Evolutionary conservation across 2,888 invertebrate species (phyloP).

Genomic region (Scaptomyza cyrtandrae): DNA sequence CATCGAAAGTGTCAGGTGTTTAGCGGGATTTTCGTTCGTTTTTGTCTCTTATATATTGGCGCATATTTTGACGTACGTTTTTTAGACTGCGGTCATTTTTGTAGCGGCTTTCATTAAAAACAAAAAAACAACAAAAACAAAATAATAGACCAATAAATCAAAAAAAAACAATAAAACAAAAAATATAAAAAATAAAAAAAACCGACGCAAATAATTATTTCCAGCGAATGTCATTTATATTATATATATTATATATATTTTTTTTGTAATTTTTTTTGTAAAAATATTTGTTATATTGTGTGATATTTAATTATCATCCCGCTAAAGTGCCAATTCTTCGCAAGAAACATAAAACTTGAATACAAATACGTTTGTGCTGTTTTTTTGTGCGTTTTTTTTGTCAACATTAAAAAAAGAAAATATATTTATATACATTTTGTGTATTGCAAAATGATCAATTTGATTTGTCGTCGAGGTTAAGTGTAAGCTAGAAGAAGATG

Average conservation of each 20-base stretch:
- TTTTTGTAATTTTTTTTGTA: slow-evolving; percentile 29
- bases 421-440: slow-evolving; percentile 38
- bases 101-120: slow-evolving; percentile 39
- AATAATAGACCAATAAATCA: slow-evolving; percentile 17
- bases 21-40: slow-evolving; percentile 30
- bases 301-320: slow-evolving; percentile 60
- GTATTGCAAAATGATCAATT: slow-evolving; percentile 13
- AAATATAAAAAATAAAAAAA: slow-evolving; percentile 13
- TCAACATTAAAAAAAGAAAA: slow-evolving; percentile 15
- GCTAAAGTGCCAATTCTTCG: slow-evolving; percentile 49
- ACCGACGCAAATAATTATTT: slow-evolving; percentile 3
- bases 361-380: slow-evolving; percentile 17
- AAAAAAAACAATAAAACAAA: not conserved
- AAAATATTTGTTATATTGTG: slow-evolving; percentile 47
- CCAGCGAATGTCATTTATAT: slow-evolving; percentile 19
- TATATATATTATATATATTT: slow-evolving; percentile 15
- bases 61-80: slow-evolving; percentile 71
- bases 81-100: slow-evolving; percentile 35
- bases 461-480: slow-evolving; percentile 2
- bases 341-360: slow-evolving; percentile 8
- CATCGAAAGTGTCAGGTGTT: slow-evolving; percentile 58
- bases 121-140: slow-evolving; percentile 14
- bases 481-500: slow-evolving; percentile 10
- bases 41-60: slow-evolving; percentile 49
- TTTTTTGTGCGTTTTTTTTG: not conserved